Conservation (phyloP, 1,140 invertebrate genomes). For the Pseudomyrmex pallidus region DNA sequence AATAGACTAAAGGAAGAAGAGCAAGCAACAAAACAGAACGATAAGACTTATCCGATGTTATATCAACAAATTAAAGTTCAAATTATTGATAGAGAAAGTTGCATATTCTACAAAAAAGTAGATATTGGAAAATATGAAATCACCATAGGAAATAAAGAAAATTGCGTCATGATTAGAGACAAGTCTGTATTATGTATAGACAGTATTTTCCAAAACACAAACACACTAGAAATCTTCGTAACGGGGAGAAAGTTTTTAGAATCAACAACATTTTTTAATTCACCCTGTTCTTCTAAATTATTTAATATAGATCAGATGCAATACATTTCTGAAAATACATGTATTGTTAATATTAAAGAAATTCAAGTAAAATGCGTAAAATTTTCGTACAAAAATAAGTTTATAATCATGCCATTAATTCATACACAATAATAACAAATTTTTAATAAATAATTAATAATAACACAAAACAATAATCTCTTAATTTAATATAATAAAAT, state of each 20-base stretch:
- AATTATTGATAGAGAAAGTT: not conserved
- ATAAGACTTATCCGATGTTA: not conserved
- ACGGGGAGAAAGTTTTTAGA: not conserved
- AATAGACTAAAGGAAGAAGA: constrained; percentile 5
- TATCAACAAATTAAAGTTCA: not conserved
- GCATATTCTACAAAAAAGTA: not conserved
- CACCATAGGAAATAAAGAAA: not conserved
- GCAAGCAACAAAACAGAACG: not conserved
- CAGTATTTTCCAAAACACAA: constrained; percentile 1
- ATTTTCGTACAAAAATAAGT: constrained; percentile 2
- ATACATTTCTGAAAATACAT: not conserved
- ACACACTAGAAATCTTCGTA: not conserved
- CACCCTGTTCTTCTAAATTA: constrained; percentile 4
- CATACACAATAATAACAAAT: not conserved
- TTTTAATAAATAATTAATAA: constrained; percentile 7
- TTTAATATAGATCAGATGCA: not conserved
- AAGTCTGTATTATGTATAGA: not conserved
- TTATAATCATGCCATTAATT: not conserved
- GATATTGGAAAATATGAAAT: not conserved
- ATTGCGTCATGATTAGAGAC: not conserved
- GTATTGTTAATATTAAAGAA: not conserved
- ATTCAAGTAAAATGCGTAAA: constrained; percentile 1
- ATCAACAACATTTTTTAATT: not conserved
- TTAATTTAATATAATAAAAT: constrained; percentile 5
- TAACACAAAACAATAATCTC: not conserved